These are phyloP conservation scores for Coilia nasus DNA, from an alignment of 2,797 vertebrate genomes.

Conservation along the genomic window DNA sequence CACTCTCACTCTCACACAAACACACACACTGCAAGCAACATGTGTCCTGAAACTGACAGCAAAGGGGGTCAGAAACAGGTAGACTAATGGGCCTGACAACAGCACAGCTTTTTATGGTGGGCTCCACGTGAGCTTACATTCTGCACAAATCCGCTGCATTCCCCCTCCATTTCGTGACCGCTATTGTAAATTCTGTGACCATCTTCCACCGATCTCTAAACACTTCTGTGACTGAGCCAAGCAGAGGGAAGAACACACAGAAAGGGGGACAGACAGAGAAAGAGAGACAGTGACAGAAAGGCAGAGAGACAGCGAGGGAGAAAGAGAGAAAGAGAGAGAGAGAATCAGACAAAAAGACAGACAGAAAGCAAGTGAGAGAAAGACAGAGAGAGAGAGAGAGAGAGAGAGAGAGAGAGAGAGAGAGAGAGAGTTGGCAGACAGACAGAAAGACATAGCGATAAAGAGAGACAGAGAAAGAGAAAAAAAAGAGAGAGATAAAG, in stretches of 20 bases:
- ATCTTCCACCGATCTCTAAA: not conserved
- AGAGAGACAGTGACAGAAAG: too few relatives aligned
- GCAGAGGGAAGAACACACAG: not conserved
- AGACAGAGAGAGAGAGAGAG: not conserved
- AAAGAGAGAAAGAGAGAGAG: not conserved
- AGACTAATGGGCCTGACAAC: not conserved
- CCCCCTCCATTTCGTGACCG: not conserved
- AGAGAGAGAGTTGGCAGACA: not conserved
- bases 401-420: not conserved
- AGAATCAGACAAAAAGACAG: not conserved
- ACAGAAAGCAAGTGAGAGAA: not conserved
- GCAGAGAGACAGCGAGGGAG: too few relatives aligned
- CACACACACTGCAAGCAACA: not conserved
- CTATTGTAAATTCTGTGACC: not conserved
- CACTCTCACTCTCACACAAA: too few relatives aligned
- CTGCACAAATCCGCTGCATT: not conserved
- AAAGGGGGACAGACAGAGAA: not conserved
- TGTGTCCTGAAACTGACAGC: not conserved
- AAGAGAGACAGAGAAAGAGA: not conserved
- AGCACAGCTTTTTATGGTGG: not conserved
- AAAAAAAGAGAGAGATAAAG: not conserved
- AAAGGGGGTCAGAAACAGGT: not conserved
- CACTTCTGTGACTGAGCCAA: not conserved
- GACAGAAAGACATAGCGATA: slow-evolving; percentile 31
- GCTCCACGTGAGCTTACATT: not conserved